A percentile compares a stretch with the other conserved stretches of the same genome.
These are phyloP conservation scores for Caenorhabditis afra DNA, from an alignment of 2,888 invertebrate genomes.

Conservation along the genomic window DNA sequence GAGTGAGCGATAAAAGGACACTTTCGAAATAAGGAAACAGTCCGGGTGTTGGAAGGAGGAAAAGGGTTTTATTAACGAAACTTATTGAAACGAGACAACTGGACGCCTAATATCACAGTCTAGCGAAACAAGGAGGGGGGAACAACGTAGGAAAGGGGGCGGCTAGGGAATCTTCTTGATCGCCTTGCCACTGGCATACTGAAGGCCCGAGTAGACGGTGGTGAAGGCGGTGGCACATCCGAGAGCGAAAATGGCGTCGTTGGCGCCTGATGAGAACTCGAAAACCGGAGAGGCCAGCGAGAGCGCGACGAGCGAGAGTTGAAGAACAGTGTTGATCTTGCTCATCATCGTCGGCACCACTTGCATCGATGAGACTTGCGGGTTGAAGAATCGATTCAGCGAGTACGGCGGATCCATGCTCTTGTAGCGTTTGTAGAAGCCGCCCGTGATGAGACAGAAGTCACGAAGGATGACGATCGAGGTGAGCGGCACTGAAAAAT, in stretches of 20 bases:
- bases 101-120: slow-evolving; percentile 24
- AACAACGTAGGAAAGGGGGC: not conserved
- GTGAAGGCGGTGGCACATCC: slow-evolving; percentile 75
- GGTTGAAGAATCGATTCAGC: slow-evolving; percentile 75
- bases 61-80: slow-evolving; percentile 3
- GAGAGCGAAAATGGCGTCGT: slow-evolving; percentile 82
- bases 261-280: slow-evolving; percentile 85
- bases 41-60: not conserved
- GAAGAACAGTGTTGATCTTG: slow-evolving; percentile 92
- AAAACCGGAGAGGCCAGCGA: slow-evolving; percentile 94
- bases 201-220: slow-evolving; percentile 78
- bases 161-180: slow-evolving; percentile 67
- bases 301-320: slow-evolving; percentile 89
- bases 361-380: slow-evolving; percentile 77
- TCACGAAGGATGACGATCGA: slow-evolving; percentile 90
- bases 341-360: slow-evolving; percentile 93
- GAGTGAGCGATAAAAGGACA: not conserved
- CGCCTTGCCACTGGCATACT: slow-evolving; percentile 77
- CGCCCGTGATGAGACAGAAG: slow-evolving; percentile 88
- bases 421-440: slow-evolving; percentile 87
- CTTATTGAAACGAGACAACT: slow-evolving; percentile 18
- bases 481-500: slow-evolving; percentile 83
- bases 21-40: not conserved
- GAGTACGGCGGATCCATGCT: slow-evolving; percentile 69
- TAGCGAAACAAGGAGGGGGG: not conserved